These are phyloP conservation scores for Myripristis murdjan DNA, from an alignment of 2,797 vertebrate genomes.

Conservation along the genomic window DNA sequence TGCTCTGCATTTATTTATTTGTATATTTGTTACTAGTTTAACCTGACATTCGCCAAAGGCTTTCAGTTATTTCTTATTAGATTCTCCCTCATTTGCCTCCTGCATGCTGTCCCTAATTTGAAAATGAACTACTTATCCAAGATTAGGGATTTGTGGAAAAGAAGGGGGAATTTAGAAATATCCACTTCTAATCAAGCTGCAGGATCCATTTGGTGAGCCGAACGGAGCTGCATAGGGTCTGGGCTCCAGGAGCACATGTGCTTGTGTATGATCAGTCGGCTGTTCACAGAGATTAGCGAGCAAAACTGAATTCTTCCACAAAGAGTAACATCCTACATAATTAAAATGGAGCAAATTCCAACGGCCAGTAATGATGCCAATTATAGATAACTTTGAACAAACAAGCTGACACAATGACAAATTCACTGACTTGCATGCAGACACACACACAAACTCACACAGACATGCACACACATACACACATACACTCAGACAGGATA, in stretches of 20 bases:
- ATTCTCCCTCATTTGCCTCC: conserved; percentile 57
- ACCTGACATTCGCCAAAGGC: conserved; percentile 29
- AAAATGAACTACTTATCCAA: conserved; percentile 67
- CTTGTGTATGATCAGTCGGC: conserved; percentile 53
- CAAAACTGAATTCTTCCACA: conserved; percentile 74
- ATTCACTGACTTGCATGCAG: conserved; percentile 52
- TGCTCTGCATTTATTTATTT: conserved; percentile 4
- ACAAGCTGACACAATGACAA: conserved; percentile 76
- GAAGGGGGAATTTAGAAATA: conserved; percentile 62
- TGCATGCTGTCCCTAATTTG: conserved; percentile 57
- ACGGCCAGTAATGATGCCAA: conserved; percentile 72
- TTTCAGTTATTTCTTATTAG: conserved; percentile 51
- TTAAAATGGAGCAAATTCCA: conserved; percentile 77
- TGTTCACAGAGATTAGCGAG: conserved; percentile 51
- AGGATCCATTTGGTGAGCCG: conserved; percentile 45
- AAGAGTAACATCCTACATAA: conserved; percentile 78
- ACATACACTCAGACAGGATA: conserved; percentile 73
- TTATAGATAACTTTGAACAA: conserved; percentile 74
- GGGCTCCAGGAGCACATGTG: conserved; percentile 42
- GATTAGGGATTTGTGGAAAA: conserved; percentile 70
- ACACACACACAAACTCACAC: conserved; percentile 45
- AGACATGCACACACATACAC: conserved; percentile 39
- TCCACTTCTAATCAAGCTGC: conserved; percentile 71
- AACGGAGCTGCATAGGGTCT: conserved; percentile 54
- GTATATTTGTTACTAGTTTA: conserved; percentile 36